Evolutionary conservation across 2,113 vertebrate genomes (phyloP).

Genomic region (Aegotheles bennettii): DNA sequence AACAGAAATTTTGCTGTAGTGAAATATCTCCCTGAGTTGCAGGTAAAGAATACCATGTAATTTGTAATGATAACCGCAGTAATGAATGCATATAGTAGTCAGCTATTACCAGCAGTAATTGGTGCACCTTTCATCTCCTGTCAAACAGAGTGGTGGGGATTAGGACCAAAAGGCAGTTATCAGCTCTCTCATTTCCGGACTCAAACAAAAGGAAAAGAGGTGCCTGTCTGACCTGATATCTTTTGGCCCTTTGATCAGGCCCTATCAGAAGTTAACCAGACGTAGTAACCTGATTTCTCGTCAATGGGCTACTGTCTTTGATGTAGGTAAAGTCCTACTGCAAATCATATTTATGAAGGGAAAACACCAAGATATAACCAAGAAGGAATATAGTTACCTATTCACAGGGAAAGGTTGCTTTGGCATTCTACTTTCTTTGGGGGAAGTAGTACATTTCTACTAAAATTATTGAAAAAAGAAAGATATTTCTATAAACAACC

Average conservation of each 20-base stretch:
- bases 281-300: conserved; percentile 77
- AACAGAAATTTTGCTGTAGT: not conserved
- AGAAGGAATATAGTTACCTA: not conserved
- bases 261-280: conserved; percentile 80
- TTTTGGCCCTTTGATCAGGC: conserved; percentile 87
- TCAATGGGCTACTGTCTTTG: conserved; percentile 82
- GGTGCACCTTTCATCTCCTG: conserved; percentile 89
- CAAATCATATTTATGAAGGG: conserved; percentile 78
- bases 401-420: not conserved
- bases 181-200: conserved; percentile 85
- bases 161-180: conserved; percentile 83
- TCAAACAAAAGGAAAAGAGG: conserved; percentile 82
- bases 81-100: conserved; percentile 59
- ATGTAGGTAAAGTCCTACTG: conserved; percentile 77
- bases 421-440: not conserved
- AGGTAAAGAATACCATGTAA: conserved; percentile 13
- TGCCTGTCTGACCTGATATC: conserved; percentile 82
- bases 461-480: conserved; percentile 17
- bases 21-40: not conserved
- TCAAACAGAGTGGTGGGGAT: conserved; percentile 77
- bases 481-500: conserved; percentile 24
- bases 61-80: conserved; percentile 64
- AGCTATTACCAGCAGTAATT: conserved; percentile 85
- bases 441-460: not conserved
- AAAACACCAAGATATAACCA: conserved; percentile 55